phyloP scores from a whole-genome alignment of 1,140 invertebrate species.

The Ericerus pela region DNA sequence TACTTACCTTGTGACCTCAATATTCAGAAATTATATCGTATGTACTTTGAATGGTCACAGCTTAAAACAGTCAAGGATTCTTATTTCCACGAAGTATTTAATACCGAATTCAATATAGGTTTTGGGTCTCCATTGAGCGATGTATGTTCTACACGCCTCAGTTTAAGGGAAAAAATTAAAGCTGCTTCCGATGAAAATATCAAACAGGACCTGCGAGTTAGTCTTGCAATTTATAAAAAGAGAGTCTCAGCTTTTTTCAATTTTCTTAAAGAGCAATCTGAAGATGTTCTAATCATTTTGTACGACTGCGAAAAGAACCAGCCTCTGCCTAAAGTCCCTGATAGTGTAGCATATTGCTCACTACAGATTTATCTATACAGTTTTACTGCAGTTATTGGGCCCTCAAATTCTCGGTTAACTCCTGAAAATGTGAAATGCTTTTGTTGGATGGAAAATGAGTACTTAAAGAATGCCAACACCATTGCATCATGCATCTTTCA shows the following conservation, averaged over 20 bases:
- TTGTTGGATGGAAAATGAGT: conserved; percentile 25
- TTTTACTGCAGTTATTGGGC: conserved; percentile 27
- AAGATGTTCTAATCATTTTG: conserved; percentile 21
- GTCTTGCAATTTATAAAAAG: conserved; percentile 23
- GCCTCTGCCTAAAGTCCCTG: conserved; percentile 24
- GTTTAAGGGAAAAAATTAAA: conserved; percentile 18
- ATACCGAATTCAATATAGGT: background rate
- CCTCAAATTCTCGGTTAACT: conserved; percentile 22
- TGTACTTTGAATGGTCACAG: background rate
- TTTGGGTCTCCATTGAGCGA: conserved; percentile 15
- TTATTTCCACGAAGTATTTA: background rate
- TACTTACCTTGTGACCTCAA: background rate
- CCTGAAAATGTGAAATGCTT: background rate
- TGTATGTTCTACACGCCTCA: conserved; percentile 21
- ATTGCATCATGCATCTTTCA: conserved; percentile 26
- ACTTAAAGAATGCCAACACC: conserved; percentile 25
- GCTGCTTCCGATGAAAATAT: background rate
- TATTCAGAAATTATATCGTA: background rate
- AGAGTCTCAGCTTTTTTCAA: conserved; percentile 26
- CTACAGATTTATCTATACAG: conserved; percentile 30
- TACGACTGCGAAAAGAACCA: conserved; percentile 32
- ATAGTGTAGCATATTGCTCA: conserved; percentile 28
- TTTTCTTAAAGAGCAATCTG: conserved; percentile 23
- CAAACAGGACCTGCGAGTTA: conserved; percentile 18
- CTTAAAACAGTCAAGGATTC: background rate